Base-by-base conservation (phyloP, 2,113 vertebrate genomes). In the Lophura nycthemera region DNA sequence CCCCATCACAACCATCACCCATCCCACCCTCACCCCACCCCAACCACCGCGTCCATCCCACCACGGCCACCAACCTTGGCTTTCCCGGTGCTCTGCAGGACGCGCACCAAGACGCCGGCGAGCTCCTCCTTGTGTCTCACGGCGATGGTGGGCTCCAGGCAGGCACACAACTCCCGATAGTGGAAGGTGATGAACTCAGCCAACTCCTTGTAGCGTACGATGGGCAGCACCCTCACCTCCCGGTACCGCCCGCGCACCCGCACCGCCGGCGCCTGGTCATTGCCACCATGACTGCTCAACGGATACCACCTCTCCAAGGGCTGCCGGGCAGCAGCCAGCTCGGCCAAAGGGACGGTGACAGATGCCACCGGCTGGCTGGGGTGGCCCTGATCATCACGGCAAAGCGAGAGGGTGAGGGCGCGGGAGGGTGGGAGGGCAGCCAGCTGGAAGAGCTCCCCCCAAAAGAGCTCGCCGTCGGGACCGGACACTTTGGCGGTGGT, bases 151-250 rank as follows among this genome's bases (percentile, higher is more conserved):
- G 98, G 98, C 84, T 99, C 98, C 91, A 99, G 95, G 25, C 83
- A 97, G 67, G 91, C 91, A 34, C 99, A 99, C 92, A 99, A 98
- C 54, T 98, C 97, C 45, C 97, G 96, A 17, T 99, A 99, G 82
- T 98, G 97, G 96, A 99, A 97, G 6, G 98, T 99, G 88, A 99
- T 98, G 78, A 98, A 99, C 94, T 99, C 99, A 0, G 99, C 99
- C 97, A 99, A 98, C 96, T 99, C 99, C 93, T 99, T 99, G 97
- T 99, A 99, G 78, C 98, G 98, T 78, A 99, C 98, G 7, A 99
- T 98, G 7, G 99, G 99, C 92, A 99, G 94, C 80, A 99, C 98
- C 30, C 96, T 96, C 94, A 99, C 95, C 85, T 98, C 98, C 92
- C 98, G 98, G 79, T 98, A 99, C 42, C 98, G 98, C 52, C 98